phyloP scores from a whole-genome alignment of 2,888 invertebrate genomes.

The Hyles lineata region DNA sequence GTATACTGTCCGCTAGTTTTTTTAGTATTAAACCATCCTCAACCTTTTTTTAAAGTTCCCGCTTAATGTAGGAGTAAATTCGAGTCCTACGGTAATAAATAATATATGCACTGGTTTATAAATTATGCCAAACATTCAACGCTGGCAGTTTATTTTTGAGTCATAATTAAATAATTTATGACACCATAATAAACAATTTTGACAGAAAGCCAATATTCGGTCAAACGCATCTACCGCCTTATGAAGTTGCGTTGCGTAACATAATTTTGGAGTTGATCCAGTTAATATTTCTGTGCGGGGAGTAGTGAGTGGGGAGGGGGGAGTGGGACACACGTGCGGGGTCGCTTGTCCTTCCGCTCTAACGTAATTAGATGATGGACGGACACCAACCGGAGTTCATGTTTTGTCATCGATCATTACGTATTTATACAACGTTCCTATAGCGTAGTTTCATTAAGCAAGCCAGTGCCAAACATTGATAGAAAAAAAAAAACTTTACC shows the following conservation, averaged over 20 bases:
- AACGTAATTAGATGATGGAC: background rate
- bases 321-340: background rate
- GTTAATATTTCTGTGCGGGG: background rate
- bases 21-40: too few relatives aligned
- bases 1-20: too few relatives aligned
- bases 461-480: too few relatives aligned
- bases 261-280: slow-evolving; percentile 11
- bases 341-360: background rate
- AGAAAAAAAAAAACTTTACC: too few relatives aligned
- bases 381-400: background rate
- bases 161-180: background rate
- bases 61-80: too few relatives aligned
- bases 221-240: background rate
- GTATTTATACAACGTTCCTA: background rate
- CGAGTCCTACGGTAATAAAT: too few relatives aligned
- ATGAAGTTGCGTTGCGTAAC: background rate
- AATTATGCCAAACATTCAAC: too few relatives aligned
- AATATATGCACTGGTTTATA: too few relatives aligned
- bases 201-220: slow-evolving; percentile 5
- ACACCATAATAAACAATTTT: slow-evolving; percentile 10
- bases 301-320: background rate
- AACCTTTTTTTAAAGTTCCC: too few relatives aligned
- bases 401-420: background rate
- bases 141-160: too few relatives aligned
- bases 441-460: too few relatives aligned